These are phyloP conservation scores for Salvelinus fontinalis DNA, from an alignment of 2,113 vertebrate species.

Conservation along the genomic window DNA sequence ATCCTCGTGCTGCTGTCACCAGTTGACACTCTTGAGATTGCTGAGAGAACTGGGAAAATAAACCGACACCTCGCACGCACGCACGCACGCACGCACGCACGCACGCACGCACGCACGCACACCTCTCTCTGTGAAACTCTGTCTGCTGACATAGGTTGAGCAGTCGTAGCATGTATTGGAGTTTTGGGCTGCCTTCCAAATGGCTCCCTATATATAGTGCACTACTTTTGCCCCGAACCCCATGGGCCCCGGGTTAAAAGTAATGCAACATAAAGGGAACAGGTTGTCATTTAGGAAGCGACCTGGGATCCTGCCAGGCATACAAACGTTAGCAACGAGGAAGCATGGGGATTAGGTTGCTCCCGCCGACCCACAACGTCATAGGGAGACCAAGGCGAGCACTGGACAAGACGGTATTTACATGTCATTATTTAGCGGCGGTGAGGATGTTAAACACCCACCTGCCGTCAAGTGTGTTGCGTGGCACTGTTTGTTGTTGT, in stretches of 20 bases:
- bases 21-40: slow-evolving; percentile 34
- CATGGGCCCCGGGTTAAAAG: too few species aligned
- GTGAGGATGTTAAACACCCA: slow-evolving; percentile 42
- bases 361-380: slow-evolving; percentile 39
- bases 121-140: slow-evolving; percentile 29
- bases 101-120: too few species aligned
- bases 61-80: not conserved
- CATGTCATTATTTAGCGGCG: slow-evolving; percentile 21
- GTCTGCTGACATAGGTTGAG: slow-evolving; percentile 45
- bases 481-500: too few species aligned
- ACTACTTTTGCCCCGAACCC: too few species aligned
- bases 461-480: not conserved
- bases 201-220: too few species aligned
- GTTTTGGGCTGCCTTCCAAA: not conserved
- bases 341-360: slow-evolving; percentile 50
- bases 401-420: slow-evolving; percentile 32
- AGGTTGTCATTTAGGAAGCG: not conserved
- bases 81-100: too few species aligned
- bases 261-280: too few species aligned
- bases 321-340: slow-evolving; percentile 45
- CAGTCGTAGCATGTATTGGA: not conserved
- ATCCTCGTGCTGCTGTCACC: slow-evolving; percentile 18
- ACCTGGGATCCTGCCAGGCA: slow-evolving; percentile 28
- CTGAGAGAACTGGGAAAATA: slow-evolving; percentile 26
- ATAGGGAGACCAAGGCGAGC: slow-evolving; percentile 12